Evolutionary conservation across 2,888 invertebrate species (phyloP).

Genomic region (Maniola hyperantus): DNA sequence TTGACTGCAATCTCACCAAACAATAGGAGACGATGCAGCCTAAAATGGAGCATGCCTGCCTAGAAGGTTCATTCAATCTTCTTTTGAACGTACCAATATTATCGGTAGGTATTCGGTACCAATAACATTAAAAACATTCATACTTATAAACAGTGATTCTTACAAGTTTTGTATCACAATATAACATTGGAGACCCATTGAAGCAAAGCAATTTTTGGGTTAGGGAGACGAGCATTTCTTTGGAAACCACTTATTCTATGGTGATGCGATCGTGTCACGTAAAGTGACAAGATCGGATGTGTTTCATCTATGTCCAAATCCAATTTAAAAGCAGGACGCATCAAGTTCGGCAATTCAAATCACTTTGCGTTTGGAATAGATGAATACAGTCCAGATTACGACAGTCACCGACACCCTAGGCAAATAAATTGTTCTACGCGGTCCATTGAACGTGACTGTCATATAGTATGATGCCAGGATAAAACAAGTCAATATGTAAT

Average conservation of each 20-base stretch:
- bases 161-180: too few relatives aligned
- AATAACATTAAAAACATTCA: too few relatives aligned
- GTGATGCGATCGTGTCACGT: slow-evolving; percentile 17
- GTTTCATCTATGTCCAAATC: slow-evolving; percentile 24
- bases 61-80: too few relatives aligned
- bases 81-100: too few relatives aligned
- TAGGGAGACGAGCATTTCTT: too few relatives aligned
- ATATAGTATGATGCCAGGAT: neutral
- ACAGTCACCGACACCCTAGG: slow-evolving; percentile 7
- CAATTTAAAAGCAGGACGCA: slow-evolving; percentile 31
- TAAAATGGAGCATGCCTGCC: too few relatives aligned
- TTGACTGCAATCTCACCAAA: too few relatives aligned
- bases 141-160: too few relatives aligned
- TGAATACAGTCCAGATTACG: slow-evolving; percentile 11
- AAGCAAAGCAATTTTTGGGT: too few relatives aligned
- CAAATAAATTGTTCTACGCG: neutral
- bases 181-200: too few relatives aligned
- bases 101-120: too few relatives aligned
- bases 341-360: slow-evolving; percentile 27
- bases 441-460: slow-evolving; percentile 1
- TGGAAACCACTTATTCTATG: neutral
- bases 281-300: slow-evolving; percentile 22
- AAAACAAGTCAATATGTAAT: neutral
- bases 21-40: too few relatives aligned
- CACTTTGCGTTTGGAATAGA: slow-evolving; percentile 31